phyloP scores from a whole-genome alignment of 2,888 invertebrate species.

The Tetramorium bicarinatum region DNA sequence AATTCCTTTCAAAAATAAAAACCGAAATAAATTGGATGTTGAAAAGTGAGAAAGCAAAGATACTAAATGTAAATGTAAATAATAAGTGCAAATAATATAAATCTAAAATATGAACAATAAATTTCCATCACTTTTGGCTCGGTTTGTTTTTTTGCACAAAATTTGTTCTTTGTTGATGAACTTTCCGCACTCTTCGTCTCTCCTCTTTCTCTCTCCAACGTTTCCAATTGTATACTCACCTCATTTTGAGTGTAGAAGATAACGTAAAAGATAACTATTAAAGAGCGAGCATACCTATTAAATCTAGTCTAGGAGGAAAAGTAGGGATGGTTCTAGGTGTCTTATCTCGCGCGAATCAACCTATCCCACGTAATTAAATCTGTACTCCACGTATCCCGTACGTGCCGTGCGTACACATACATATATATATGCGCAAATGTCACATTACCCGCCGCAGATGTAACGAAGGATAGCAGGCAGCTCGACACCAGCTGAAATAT shows the following conservation, averaged over 20 bases:
- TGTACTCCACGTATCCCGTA: conserved; percentile 22
- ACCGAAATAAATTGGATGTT: no score
- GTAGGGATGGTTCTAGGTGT: neutral
- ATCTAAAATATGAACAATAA: no score
- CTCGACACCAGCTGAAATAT: neutral
- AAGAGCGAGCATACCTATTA: neutral
- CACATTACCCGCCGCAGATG: neutral
- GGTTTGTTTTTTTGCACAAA: neutral
- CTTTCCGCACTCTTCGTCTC: neutral
- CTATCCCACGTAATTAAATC: conserved; percentile 24
- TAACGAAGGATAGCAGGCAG: no score
- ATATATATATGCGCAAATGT: neutral
- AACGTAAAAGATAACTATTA: no score
- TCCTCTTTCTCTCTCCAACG: neutral
- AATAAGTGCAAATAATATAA: no score
- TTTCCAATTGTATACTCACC: neutral
- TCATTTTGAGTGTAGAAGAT: neutral
- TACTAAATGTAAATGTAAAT: no score
- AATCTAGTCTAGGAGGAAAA: neutral
- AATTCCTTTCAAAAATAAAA: no score
- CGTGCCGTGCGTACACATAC: neutral
- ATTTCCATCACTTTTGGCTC: neutral
- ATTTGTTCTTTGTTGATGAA: neutral
- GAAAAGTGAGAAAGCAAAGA: no score
- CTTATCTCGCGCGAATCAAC: conserved; percentile 24